Evolutionary conservation across 1,140 invertebrate species (phyloP).

Genomic region (Drosophila repletoides): DNA sequence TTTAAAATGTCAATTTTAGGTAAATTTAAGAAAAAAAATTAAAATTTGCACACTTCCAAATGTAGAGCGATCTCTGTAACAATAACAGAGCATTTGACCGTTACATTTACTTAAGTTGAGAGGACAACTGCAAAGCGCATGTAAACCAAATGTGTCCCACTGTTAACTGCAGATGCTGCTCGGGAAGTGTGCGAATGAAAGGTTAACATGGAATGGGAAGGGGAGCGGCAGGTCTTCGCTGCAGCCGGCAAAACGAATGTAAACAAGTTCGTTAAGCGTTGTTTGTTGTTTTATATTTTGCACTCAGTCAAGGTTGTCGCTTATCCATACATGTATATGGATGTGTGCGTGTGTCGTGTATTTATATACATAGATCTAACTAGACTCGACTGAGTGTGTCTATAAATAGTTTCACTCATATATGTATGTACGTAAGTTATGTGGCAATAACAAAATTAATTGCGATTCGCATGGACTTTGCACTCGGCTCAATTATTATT

Average conservation of each 20-base stretch:
- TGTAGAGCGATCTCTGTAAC: background rate
- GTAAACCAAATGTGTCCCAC: slow-evolving; percentile 19
- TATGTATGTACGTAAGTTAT: background rate
- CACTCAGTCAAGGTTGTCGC: slow-evolving; percentile 57
- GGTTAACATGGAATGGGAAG: background rate
- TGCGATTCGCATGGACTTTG: slow-evolving; percentile 41
- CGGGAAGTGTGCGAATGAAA: background rate
- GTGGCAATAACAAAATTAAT: background rate
- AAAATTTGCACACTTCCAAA: too few species aligned
- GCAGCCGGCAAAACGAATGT: slow-evolving; percentile 58
- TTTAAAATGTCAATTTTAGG: too few species aligned
- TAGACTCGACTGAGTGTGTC: slow-evolving; percentile 5
- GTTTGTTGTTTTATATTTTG: slow-evolving; percentile 45
- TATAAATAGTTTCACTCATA: slow-evolving; percentile 40
- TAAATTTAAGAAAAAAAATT: too few species aligned
- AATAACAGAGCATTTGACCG: too few species aligned
- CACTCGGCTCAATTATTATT: slow-evolving; percentile 3
- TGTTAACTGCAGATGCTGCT: slow-evolving; percentile 41
- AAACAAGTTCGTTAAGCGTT: slow-evolving; percentile 72
- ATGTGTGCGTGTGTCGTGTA: background rate
- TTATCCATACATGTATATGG: slow-evolving; percentile 10
- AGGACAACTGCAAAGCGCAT: background rate
- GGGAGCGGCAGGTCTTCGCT: background rate
- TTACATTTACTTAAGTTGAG: background rate
- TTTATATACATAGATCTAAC: slow-evolving; percentile 7